Evolutionary conservation across 1,140 invertebrate species (phyloP), one percentile per base, ranked within the genome.

Genomic region (Steinernema feltiae): DNA sequence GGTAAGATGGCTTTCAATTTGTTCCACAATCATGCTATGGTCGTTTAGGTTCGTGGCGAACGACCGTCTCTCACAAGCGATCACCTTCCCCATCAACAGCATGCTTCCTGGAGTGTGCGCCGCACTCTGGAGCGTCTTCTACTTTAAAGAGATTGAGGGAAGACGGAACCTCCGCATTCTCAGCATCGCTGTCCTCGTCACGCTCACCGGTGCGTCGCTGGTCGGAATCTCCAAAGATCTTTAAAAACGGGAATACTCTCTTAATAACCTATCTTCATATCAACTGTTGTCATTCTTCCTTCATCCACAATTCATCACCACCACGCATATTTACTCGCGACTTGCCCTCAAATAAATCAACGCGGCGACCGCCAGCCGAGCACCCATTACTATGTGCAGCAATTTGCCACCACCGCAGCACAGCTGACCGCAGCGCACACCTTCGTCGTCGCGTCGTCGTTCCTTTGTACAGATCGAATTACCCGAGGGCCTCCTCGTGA

Each of bases 61-160:
- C 79, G 83, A 85, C 48, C 81, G 81, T 0, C 78, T 89, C 30
- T 87, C 86, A 1, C 85, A 87, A 79, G 77, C 88, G 32, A 85
- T 88, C 3, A 84, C 87, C 3, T 88, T 88, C 76, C 88, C 88
- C 1, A 88, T 88, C 41, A 83, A 88, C 17, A 74, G 76, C 63
- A 80, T 76, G 74, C 73, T 82, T 24, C 82, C 82, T 1, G 79
- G 76, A 32, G 75, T 78, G 1, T 79, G 79, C 70, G 75, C 82
- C 32, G 78, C 80, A 2, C 74, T 83, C 21, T 83, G 82, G 82
- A 76, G 80, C 35, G 79, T 82, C 0, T 78, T 82, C 63, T 79
- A 80, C 35, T 80, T 53, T 72, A 80, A 76, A 71, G 79, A 82
- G 69, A 80, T 78, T 27, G 31, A 70, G 32, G 78, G 78, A 1